These are phyloP conservation scores for zebrafish (Danio rerio) DNA, from an alignment of 2,113 vertebrate species.

Conservation along the genomic window GRCz12tu NC_133199.1:2417001-2417500, in stretches of 20 bases:
- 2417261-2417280: not conserved
- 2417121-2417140: no score
- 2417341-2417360: constrained; percentile 39
- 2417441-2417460: no score
- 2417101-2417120: no score
- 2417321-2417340: constrained; percentile 17
- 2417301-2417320: constrained; percentile 30
- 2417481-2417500: no score
- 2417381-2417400: not conserved
- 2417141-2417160: no score
- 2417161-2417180: not conserved
- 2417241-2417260: not conserved
- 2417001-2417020: no score
- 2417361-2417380: constrained; percentile 31
- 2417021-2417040: no score
- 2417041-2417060: no score
- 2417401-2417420: not conserved
- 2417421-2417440: not conserved
- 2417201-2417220: not conserved
- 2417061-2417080: no score
- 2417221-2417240: not conserved
- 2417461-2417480: no score
- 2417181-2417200: constrained; percentile 8
- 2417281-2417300: constrained; percentile 6
- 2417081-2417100: no score